These are phyloP conservation scores for Dermochelys coriacea DNA, from an alignment of 2,797 vertebrate species.

Conservation along the genomic window DNA sequence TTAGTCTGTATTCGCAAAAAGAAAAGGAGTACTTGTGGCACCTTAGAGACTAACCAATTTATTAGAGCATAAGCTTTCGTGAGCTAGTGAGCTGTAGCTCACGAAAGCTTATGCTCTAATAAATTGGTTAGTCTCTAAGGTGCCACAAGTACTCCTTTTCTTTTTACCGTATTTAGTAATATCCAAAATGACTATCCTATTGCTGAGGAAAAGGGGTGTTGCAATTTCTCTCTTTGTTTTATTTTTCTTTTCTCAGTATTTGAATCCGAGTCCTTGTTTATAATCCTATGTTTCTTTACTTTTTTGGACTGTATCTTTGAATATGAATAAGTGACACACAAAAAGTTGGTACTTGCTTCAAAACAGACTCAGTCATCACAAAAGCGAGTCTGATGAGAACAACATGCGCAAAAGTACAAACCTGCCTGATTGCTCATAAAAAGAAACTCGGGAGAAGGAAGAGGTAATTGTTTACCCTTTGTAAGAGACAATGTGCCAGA, in stretches of 20 bases:
- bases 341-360: neutral
- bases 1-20: too few relatives aligned
- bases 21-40: too few relatives aligned
- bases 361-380: neutral
- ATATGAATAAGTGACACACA: neutral
- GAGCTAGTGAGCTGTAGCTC: too few relatives aligned
- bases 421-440: neutral
- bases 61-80: too few relatives aligned
- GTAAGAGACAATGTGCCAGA: neutral
- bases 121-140: too few relatives aligned
- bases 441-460: accelerated
- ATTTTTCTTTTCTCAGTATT: neutral
- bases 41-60: too few relatives aligned
- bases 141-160: too few relatives aligned
- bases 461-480: neutral
- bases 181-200: neutral
- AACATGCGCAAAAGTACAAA: accelerated
- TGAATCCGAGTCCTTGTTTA: neutral
- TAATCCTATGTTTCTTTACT: neutral
- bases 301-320: neutral
- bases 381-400: neutral
- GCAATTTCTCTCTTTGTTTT: too few relatives aligned
- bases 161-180: neutral
- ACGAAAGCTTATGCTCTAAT: too few relatives aligned
- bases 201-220: neutral